Evolutionary conservation across 2,113 vertebrate species (phyloP), one percentile per base, ranked within the genome.

Genomic region (Ceyx cyanopectus): DNA sequence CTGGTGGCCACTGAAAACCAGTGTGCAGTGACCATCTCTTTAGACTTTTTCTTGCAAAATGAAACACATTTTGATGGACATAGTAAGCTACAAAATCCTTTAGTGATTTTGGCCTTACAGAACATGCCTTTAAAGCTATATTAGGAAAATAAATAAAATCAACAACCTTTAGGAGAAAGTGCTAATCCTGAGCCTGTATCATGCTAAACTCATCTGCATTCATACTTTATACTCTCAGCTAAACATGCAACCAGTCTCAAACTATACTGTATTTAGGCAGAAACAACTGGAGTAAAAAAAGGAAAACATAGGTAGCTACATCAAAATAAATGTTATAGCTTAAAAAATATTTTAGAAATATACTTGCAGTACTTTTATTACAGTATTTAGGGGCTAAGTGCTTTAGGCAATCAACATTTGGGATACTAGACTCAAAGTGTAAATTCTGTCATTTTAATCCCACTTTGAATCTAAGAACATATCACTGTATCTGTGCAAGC

Each of bases 91-190:
- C 37, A 87, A 83, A 83, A 83, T 45, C 26, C 13, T 77, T 81
- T 66, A 58, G 73, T 34, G 41, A 84, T 86, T 93, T 68, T 87
- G 79, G 56, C 18, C 48, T 67, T 67, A 62, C 12, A 76, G 50
- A 93, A 73, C 60, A 81, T 73, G 68, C 73, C 84, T 94, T 95
- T 97, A 95, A 97, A 96, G 87, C 91, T 96, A 75, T 57, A 75
- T 51, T 82, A 83, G 53, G 57, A 75, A 75, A 85, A 90, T n/a
- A 85, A 90, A 73, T 56, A 61, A 94, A 89, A 94, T 53, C 2
- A 30, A 68, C 27, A 58, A 53, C 65, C 29, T 86, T 79, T 77
- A 88, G 74, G 68, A 76, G 78, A 93, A 89, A 81, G 86, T 89
- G 83, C 61, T 92, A 81, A 90, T 92, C 70, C 89, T 95, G 93